Percentiles rank a stretch among this genome's conserved stretches.
phyloP scores from a whole-genome alignment of 64 coral and sea anemone species.

The Pocillopora damicornis region DNA sequence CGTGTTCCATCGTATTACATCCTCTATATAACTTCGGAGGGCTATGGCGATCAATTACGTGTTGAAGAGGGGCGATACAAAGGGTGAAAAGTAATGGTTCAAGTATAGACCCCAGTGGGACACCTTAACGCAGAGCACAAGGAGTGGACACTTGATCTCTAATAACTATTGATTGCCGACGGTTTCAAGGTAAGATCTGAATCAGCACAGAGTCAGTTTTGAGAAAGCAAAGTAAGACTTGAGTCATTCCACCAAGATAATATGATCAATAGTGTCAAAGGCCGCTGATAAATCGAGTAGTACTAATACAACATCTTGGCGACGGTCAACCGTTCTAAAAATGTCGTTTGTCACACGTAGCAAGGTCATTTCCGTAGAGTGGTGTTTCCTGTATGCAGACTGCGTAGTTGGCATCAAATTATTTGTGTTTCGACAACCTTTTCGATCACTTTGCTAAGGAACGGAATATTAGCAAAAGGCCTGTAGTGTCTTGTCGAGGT shows the following conservation, averaged over 20 bases:
- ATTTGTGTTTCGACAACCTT: too few relatives aligned
- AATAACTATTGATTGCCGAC: neutral
- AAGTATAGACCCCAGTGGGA: neutral
- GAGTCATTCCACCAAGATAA: neutral
- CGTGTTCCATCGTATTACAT: conserved; percentile 26
- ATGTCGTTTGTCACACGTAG: conserved; percentile 1
- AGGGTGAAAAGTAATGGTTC: too few relatives aligned
- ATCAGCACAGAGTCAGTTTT: neutral
- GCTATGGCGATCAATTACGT: neutral
- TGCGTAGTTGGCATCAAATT: neutral
- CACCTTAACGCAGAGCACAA: neutral
- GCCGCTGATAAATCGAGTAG: conserved; percentile 4
- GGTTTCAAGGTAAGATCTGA: neutral
- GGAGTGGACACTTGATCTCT: neutral
- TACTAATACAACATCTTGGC: conserved; percentile 1
- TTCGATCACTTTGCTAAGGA: too few relatives aligned
- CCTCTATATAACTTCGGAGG: neutral
- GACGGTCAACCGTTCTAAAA: neutral
- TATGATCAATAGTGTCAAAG: conserved; percentile 6
- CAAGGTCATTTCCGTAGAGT: conserved; percentile 7
- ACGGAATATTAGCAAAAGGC: too few relatives aligned
- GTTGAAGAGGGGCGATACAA: too few relatives aligned
- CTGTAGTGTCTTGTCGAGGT: neutral
- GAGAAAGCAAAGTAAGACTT: neutral
- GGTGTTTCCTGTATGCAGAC: conserved; percentile 8